Evolutionary conservation across 2,113 vertebrate species (phyloP), one percentile per base, ranked within the genome.

Genomic region (Ameiurus melas): DNA sequence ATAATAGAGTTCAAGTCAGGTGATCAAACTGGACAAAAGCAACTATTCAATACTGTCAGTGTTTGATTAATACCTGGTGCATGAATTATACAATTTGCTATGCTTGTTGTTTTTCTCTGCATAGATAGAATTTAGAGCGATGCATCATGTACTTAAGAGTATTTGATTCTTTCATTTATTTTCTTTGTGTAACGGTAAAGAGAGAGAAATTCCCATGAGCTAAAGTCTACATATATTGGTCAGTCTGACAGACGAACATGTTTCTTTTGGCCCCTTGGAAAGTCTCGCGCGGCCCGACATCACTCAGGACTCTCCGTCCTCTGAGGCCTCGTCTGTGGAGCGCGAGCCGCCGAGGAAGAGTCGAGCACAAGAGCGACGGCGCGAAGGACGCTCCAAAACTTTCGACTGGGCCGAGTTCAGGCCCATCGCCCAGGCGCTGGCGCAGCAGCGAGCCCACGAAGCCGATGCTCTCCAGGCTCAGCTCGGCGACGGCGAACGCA

Each of bases 341-440:
- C 93, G 93, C 75, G 95, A 95, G 84, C 73, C 95, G 85, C 73
- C 91, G 60, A 86, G 90, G 47, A 95, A 94, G 91, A 96, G 95
- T 86, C 90, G 96, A 4, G 95, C 93, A 0, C 92, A 94, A 0
- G 96, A 96, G n/a, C 94, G 95, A 10, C 89, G 95, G 55, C 91
- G 95, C 66, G 96, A 96, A 60, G 96, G 96, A 12, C 93, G 96
- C 22, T 96, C 95, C 0, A 96, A 96, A 92, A 96, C 96, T 0
- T 96, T 96, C 0, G 96, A 96, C 93, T 96, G 96, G 95, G 96
- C 96, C 0, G 96, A 96, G 93, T 96, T 96, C 92, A 92, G 96
- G 39, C 95, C 96, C 33, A 96, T 96, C 9, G 96, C 95, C 39
- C 96, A 96, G 93, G 96, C 94, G 22, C 89, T 96, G 90, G 96